Evolutionary conservation across 2,888 invertebrate species (phyloP), one percentile per base, ranked within the genome.

Genomic region (Megamerina dolium): DNA sequence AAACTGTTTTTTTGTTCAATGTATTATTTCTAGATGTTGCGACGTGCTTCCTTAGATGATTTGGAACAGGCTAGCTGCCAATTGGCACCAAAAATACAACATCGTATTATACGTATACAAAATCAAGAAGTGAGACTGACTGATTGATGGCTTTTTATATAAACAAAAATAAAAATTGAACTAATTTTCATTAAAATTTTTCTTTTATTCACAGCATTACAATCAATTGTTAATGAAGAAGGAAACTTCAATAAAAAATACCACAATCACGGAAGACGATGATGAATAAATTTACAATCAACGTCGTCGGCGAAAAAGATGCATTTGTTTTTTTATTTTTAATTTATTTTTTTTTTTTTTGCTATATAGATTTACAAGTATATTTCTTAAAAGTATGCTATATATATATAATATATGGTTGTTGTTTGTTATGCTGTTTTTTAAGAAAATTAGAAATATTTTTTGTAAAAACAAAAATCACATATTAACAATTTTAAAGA

Each of bases 61-160:
- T 73, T 89, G 39, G 92, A 92, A 63, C 82, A 85, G 54, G 83
- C 84, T 58, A 82, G 85, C 2, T 87, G 87, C 64, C 84, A 85
- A 51, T 72, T 92, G 50, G 83, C 87, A 23, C 92, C 92, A 0
- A 80, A 80, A 63, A 73, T 86, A 2, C 90, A 92, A 59, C 85
- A 87, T 58, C 75, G 92, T 56, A 92, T 92, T 54, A 75, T 87
- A 13, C 72, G 84, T 19, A 76, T 89, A 26, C 80, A 78, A 57
- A 83, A 78, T 52, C 81, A 83, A 26, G 85, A 88, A 78, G 89
- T 89, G 64, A 46, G 36, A 37, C 10, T 23, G 6, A 10, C 10
- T 8, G 23, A n/a, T n/a, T n/a, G n/a, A n/a, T 10, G 6, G 23
- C 10, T 23, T 23, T 23, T 23, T 6, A 23, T 23, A 23, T 23